phyloP scores from a whole-genome alignment of 2,888 invertebrate species.

The Drosophila yooni region DNA sequence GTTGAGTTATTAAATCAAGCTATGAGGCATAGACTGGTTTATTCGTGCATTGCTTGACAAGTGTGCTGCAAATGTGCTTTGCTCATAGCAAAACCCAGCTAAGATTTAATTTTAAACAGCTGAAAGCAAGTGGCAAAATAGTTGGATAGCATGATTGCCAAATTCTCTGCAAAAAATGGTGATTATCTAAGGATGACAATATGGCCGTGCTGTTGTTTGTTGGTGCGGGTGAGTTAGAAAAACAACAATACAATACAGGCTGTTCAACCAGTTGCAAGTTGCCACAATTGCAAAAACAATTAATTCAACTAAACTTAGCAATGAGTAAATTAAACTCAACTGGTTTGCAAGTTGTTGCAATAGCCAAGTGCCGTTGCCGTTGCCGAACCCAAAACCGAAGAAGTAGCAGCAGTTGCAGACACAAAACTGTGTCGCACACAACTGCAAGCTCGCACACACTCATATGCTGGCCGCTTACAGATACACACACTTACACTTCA shows the following conservation, averaged over 20 bases:
- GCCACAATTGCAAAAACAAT: slow-evolving; percentile 10
- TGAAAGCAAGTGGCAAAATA: slow-evolving; percentile 21
- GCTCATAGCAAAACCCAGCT: not conserved
- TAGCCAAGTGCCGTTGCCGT: slow-evolving; percentile 23
- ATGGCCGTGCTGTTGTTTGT: slow-evolving; percentile 13
- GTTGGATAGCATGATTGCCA: slow-evolving; percentile 33
- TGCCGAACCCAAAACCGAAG: slow-evolving; percentile 60
- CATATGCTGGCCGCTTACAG: not conserved
- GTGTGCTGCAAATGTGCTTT: not conserved
- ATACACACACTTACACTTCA: slow-evolving; percentile 14
- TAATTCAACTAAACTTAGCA: slow-evolving; percentile 13
- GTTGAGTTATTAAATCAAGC: slow-evolving; percentile 32
- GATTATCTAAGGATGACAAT: slow-evolving; percentile 62
- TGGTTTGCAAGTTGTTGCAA: slow-evolving; percentile 65
- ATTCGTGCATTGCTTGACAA: not conserved
- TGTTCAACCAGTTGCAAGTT: slow-evolving; percentile 42
- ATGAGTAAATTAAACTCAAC: slow-evolving; percentile 53
- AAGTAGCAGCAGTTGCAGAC: slow-evolving; percentile 57
- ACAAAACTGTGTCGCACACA: slow-evolving; percentile 76
- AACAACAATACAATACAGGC: slow-evolving; percentile 38
- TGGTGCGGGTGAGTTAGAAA: slow-evolving; percentile 46
- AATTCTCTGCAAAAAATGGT: slow-evolving; percentile 38
- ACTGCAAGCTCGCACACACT: slow-evolving; percentile 32
- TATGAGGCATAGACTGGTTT: slow-evolving; percentile 19
- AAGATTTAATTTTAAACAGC: not conserved